Percentiles rank a stretch among this genome's conserved stretches.
Evolutionary conservation across 2,113 vertebrate genomes (phyloP).

Genomic region (Scomber colias): DNA sequence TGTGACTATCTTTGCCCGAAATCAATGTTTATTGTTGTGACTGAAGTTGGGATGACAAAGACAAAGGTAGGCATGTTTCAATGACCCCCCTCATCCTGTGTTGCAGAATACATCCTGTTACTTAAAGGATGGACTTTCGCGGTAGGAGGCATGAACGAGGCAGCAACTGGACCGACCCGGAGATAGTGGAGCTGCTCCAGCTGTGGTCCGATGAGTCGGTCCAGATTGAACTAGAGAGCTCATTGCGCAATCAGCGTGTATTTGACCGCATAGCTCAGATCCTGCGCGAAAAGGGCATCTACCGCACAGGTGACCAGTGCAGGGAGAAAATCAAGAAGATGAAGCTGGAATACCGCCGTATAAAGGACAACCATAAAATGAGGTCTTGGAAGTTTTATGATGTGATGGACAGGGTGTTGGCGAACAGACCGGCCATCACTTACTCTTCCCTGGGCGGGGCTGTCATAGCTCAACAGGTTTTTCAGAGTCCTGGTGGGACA

Average conservation of each 20-base stretch:
- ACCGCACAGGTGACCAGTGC: constrained; percentile 90
- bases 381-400: constrained; percentile 93
- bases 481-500: constrained; percentile 81
- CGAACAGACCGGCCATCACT: constrained; percentile 85
- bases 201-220: constrained; percentile 91
- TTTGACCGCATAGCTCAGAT: constrained; percentile 91
- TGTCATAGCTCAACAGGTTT: constrained; percentile 85
- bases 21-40: background rate
- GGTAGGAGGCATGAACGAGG: constrained; percentile 90
- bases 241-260: constrained; percentile 90
- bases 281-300: constrained; percentile 88
- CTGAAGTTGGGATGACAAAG: constrained; percentile 22
- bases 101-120: constrained; percentile 28
- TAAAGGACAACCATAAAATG: constrained; percentile 90
- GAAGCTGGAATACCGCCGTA: constrained; percentile 92
- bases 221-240: constrained; percentile 91
- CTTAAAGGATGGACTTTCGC: constrained; percentile 87
- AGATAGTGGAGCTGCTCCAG: constrained; percentile 92
- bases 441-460: constrained; percentile 85
- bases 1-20: background rate
- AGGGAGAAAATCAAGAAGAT: constrained; percentile 95
- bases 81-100: background rate
- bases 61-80: background rate
- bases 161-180: constrained; percentile 92
- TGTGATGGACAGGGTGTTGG: constrained; percentile 91